Evolutionary conservation across 2,113 vertebrate species (phyloP), one percentile per base, ranked within the genome.

Genomic region (Oplegnathus fasciatus): DNA sequence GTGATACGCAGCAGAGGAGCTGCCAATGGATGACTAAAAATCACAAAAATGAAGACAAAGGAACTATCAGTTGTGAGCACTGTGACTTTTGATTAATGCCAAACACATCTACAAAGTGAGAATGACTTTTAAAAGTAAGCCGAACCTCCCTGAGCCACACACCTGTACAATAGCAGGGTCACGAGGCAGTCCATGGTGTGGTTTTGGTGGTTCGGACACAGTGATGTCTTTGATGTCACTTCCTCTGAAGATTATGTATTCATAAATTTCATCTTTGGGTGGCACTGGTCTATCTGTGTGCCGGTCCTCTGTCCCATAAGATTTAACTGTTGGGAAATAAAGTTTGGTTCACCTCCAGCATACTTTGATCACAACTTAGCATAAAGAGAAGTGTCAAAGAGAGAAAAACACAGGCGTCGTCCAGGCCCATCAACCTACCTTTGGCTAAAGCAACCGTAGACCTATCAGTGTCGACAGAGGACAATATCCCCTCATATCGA

Each of bases 191-290:
- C 97, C 93, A 78, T 97, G 97, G 68, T 97, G 98, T 4, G 96
- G 95, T 90, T 98, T 99, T 0, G 97, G 97, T 57, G 98, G 97
- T 78, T 99, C 98, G 37, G 98, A 99, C 52, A 99, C 98, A 0
- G 98, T 99, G 69, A 99, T 99, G 54, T 99, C 98, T 87, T 99
- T 99, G 87, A 99, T 99, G 79, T 99, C 98, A 82, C 98, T 99
- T 34, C 98, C 98, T 88, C 98, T 96, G 91, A 99, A 99, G 71
- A 99, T 99, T 14, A 99, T 99, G 82, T 98, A 99, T 80, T 99
- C 98, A 71, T 98, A 99, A 48, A 98, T 96, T 64, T 99, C 98
- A 86, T 98, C 97, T 86, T 98, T 96, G 0, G 98, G 97, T 20
- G 97, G 97, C 37, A 98, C 97, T 17, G 98, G 98, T 79, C 97